Base-by-base conservation (phyloP, 1,140 invertebrate genomes). In the Polyergus mexicanus region DNA sequence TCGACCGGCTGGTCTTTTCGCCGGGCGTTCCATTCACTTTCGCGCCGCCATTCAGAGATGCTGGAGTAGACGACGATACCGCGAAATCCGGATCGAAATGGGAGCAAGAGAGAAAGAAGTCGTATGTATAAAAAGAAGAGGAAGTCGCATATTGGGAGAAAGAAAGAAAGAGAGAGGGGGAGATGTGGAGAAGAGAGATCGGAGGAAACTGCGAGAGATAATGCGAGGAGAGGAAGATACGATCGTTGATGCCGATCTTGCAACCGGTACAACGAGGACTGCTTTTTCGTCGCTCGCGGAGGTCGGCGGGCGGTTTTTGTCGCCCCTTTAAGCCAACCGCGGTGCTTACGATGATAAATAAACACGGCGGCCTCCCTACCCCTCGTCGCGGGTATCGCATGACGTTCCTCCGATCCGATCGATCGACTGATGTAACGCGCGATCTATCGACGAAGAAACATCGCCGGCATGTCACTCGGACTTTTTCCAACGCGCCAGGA, bases 1-100 rank as follows among this genome's bases (percentile, higher is more conserved):
- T 22, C 44, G 13, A 22, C 62, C 41, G 86, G 47, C 25, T 71
- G 41, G 54, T 69, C 72, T 80, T 83, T 89, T 60, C 54, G 72
- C 69, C 72, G 68, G 75, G 5, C 28, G 68, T 60, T 83, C 86
- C 91, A 92, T 92, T 92, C 91, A 92, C 90, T 91, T 88, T 90
- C 80, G 87, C 74, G 68, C 44, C 88, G 89, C 90, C 90, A 90
- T 92, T 91, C 90, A 92, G 86, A 86, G 86, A 90, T 69, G 77
- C 38, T 56, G 56, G 47, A 32, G 77, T 51, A 68, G 62, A 60
- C 69, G 58, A 22, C 58, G 80, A 25, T 16, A 13, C 66, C 69
- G 60, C 81, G 68, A 92, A 90, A 90, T 85, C 81, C 86, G 76
- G 13, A 51, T 63, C 80, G 81, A 78, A 86, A 65, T 13, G 72